phyloP scores from a whole-genome alignment of 2,113 vertebrate genomes.

The Catharus minimus region DNA sequence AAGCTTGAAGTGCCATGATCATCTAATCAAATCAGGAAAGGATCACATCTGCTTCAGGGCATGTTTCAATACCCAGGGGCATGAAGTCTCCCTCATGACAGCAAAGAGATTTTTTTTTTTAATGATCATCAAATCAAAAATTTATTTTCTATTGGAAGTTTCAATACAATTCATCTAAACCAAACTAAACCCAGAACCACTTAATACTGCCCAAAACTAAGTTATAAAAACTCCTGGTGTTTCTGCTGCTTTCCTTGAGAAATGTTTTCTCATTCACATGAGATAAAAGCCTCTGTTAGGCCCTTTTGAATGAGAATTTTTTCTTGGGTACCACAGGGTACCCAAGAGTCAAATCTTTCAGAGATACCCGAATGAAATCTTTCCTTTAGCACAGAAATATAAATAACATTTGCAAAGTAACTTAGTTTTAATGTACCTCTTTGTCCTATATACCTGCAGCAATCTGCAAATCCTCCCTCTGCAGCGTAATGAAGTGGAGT shows the following conservation, averaged over 20 bases:
- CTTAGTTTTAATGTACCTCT: conserved; percentile 81
- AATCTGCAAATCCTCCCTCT: conserved; percentile 79
- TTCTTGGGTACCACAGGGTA: neutral
- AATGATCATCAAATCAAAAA: neutral
- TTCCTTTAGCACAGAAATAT: neutral
- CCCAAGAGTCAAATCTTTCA: neutral
- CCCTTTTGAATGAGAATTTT: neutral
- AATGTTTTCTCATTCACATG: neutral
- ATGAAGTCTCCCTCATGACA: neutral
- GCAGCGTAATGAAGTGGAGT: conserved; percentile 90
- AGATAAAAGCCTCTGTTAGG: neutral
- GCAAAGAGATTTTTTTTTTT: neutral
- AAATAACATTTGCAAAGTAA: neutral
- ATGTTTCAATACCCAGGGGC: neutral
- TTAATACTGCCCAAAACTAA: neutral
- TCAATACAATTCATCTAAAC: neutral
- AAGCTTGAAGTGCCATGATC: neutral
- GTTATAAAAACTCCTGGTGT: neutral
- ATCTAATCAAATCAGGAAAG: neutral
- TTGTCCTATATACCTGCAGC: conserved; percentile 92
- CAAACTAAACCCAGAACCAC: neutral
- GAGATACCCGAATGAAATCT: neutral
- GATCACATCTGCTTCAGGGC: neutral
- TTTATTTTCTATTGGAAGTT: neutral
- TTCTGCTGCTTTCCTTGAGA: neutral